Percentiles rank a stretch among this genome's conserved stretches.
Conservation (phyloP, 2,888 invertebrate genomes). For the Metellina segmentata region DNA sequence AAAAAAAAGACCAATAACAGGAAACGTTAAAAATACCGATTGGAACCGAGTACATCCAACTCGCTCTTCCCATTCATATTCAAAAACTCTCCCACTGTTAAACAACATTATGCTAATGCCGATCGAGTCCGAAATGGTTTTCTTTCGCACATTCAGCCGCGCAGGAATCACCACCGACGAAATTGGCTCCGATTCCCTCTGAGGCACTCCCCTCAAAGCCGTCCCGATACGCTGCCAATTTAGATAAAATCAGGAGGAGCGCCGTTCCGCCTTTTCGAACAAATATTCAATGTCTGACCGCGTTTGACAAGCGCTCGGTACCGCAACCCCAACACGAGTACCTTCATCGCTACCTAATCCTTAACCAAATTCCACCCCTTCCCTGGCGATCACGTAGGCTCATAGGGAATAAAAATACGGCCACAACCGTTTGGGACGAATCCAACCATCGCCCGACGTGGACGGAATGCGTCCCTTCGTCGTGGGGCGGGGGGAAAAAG, state of each 20-base stretch:
- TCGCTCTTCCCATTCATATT: not conserved
- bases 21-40: not conserved
- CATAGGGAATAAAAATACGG: conserved; percentile 29
- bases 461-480: conserved; percentile 34
- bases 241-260: conserved; percentile 9
- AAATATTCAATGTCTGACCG: conserved; percentile 58
- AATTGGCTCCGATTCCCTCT: not conserved
- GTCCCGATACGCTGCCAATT: conserved; percentile 33
- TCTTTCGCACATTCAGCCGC: conserved; percentile 11
- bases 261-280: not conserved
- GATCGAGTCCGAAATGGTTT: not conserved
- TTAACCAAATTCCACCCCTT: conserved; percentile 54
- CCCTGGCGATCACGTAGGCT: conserved; percentile 51
- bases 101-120: not conserved
- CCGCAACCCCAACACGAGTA: not conserved
- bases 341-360: conserved; percentile 54
- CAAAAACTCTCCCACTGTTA: not conserved
- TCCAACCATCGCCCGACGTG: conserved; percentile 62
- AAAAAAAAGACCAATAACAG: not conserved
- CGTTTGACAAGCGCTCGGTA: conserved; percentile 51
- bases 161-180: not conserved
- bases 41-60: not conserved
- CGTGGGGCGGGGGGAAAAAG: not conserved
- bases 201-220: not conserved
- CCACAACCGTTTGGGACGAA: conserved; percentile 53